These are phyloP conservation scores for Microtus pennsylvanicus DNA, from an alignment of 2,113 vertebrate species.

Conservation along the genomic window DNA sequence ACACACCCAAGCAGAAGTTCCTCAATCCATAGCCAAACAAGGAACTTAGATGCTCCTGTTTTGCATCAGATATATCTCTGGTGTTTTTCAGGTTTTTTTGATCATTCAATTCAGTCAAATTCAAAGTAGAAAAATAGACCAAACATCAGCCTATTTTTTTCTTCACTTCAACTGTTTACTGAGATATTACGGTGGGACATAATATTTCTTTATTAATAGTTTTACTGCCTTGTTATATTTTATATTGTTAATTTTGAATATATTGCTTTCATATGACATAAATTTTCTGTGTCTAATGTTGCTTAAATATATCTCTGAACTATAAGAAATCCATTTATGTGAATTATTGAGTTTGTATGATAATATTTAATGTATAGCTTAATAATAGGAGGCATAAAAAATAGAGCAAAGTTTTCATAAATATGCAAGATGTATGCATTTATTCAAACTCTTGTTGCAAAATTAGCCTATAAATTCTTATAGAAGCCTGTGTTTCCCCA, in stretches of 20 bases:
- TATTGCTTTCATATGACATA: constrained; percentile 46
- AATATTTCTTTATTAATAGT: constrained; percentile 56
- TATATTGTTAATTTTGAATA: constrained; percentile 65
- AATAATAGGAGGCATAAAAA: constrained; percentile 61
- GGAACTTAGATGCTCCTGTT: rapidly evolving
- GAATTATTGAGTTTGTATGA: constrained; percentile 57
- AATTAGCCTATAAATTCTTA: constrained; percentile 63
- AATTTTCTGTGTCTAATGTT: constrained; percentile 28
- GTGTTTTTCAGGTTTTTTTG: background rate
- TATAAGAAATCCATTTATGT: constrained; percentile 2
- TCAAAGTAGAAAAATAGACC: constrained; percentile 21
- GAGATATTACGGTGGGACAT: background rate
- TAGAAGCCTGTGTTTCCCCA: constrained; percentile 1
- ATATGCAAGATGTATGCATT: constrained; percentile 55
- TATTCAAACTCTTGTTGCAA: constrained; percentile 53
- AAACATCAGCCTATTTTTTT: background rate
- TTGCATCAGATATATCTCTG: background rate
- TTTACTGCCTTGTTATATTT: constrained; percentile 37
- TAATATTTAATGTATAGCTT: constrained; percentile 62
- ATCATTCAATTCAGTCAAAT: constrained; percentile 1
- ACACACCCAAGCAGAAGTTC: rapidly evolving
- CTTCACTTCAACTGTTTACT: background rate
- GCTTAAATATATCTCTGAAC: constrained; percentile 55
- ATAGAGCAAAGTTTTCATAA: constrained; percentile 56
- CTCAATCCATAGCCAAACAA: too few species aligned